Base-by-base conservation (phyloP, 2,888 invertebrate species). In the Microchrysa polita region DNA sequence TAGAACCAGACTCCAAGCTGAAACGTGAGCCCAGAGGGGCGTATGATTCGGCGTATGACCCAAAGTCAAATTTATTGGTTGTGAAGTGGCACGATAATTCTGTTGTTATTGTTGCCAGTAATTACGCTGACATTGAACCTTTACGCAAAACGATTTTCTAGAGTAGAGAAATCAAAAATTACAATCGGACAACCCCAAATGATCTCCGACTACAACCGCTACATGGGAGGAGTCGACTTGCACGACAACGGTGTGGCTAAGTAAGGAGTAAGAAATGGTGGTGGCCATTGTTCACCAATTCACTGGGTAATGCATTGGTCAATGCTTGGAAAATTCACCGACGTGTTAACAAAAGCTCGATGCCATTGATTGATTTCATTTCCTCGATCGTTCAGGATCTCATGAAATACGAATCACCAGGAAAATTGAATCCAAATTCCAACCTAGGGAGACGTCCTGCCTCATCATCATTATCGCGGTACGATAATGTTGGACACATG, bases 311-410 rank as follows among this genome's bases (percentile, higher is more conserved):
- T 60, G 23, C 59, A 20, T 2, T 60, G 27, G 23, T 60, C 7
- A 60, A 60, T 60, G 59, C 59, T 27, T 60, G 59, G 27, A 60
- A 60, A 60, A 60, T 60, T 27, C 18, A 22, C 14, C 59, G 59
- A 60, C 59, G 59, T 23, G 27, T 22, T 27, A 27, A 60, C 27
- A 27, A 60, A 27, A 27, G 27, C 2, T 60, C n/a, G 27, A 60
- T 60, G 59, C 59, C 27, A 4, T 27, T 60, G 27, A 60, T 60
- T 60, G 27, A 60, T 7, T 60, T 60, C 27, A 14, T 60, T 60
- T 14, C 27, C 27, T 5, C 9, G 27, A 27, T 27, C 14, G 59
- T 23, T 4, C 59, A n/a, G 1, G 18, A 27, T 27, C 23, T 23
- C 12, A 23, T 27, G 27, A 60, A 23, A 27, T 60, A 9, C 27